phyloP scores from a whole-genome alignment of 2,113 vertebrate genomes.

The Tylochromis polylepis region DNA sequence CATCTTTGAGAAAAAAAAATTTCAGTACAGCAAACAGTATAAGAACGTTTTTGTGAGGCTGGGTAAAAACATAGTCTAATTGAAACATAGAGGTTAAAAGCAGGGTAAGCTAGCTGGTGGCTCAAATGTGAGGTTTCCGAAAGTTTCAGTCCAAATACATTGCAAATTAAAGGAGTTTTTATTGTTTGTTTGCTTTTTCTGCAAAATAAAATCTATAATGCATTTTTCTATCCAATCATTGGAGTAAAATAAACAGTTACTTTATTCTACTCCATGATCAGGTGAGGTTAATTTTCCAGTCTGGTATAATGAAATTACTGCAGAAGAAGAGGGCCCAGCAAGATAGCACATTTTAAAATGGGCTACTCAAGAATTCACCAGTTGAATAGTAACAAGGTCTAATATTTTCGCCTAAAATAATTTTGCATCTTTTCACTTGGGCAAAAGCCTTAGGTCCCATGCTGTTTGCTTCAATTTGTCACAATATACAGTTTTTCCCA shows the following conservation, averaged over 20 bases:
- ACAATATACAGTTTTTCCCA: neutral
- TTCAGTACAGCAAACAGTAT: neutral
- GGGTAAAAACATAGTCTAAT: neutral
- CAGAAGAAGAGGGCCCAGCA: neutral
- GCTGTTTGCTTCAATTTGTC: neutral
- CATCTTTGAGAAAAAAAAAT: neutral
- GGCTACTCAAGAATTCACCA: neutral
- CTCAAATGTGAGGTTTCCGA: neutral
- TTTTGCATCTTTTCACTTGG: neutral
- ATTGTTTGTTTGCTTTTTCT: neutral
- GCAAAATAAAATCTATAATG: neutral
- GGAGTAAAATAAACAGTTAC: neutral
- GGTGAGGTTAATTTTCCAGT: neutral
- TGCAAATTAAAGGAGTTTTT: neutral
- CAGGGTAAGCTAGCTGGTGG: neutral
- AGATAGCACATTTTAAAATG: neutral
- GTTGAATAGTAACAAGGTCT: neutral
- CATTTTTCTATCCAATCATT: neutral
- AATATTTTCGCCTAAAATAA: neutral
- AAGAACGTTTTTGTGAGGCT: neutral
- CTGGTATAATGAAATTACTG: neutral
- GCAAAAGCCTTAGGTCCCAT: neutral
- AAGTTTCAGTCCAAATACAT: neutral
- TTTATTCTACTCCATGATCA: neutral
- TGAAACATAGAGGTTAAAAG: neutral